A percentile compares a stretch with the other conserved stretches of the same genome.
These are phyloP conservation scores for Halictus quadricinctus DNA, from an alignment of 2,888 invertebrate species.

Conservation along the genomic window DNA sequence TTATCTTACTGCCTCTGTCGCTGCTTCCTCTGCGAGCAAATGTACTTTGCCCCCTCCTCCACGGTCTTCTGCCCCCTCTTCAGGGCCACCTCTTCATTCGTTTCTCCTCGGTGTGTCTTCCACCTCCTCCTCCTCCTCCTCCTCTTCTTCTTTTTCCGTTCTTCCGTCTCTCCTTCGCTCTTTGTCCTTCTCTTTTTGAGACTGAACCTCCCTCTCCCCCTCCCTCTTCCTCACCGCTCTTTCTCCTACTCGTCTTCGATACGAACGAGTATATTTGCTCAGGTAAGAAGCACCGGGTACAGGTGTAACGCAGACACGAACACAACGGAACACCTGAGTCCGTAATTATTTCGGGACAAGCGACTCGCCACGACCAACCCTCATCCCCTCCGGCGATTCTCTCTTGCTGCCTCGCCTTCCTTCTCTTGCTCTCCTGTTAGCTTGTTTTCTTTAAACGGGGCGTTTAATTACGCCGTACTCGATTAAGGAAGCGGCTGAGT, in stretches of 20 bases:
- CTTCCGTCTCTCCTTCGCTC: neutral
- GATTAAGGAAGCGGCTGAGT: conserved; percentile 46
- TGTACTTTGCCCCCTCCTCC: conserved; percentile 45
- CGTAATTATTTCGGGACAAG: conserved; percentile 64
- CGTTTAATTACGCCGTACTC: conserved; percentile 64
- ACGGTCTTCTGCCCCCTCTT: neutral
- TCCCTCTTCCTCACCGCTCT: neutral
- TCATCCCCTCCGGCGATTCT: neutral
- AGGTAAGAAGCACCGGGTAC: conserved; percentile 66
- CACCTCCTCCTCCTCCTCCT: neutral
- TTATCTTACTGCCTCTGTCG: conserved; percentile 68
- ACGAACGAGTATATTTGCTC: conserved; percentile 70
- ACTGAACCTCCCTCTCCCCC: neutral
- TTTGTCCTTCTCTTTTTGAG: neutral
- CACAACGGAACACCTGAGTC: conserved; percentile 65
- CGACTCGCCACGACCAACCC: neutral
- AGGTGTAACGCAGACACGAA: conserved; percentile 67
- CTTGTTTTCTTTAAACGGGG: conserved; percentile 7
- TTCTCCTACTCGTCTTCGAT: conserved; percentile 48
- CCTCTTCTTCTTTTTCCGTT: neutral
- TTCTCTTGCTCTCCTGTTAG: neutral
- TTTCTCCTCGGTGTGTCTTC: neutral
- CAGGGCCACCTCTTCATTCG: neutral
- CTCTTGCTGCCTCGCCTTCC: neutral
- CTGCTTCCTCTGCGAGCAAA: conserved; percentile 59